These are phyloP conservation scores for Paracentrotus lividus DNA, from an alignment of 53 echinoderm and acorn worm species.

Conservation along the genomic window DNA sequence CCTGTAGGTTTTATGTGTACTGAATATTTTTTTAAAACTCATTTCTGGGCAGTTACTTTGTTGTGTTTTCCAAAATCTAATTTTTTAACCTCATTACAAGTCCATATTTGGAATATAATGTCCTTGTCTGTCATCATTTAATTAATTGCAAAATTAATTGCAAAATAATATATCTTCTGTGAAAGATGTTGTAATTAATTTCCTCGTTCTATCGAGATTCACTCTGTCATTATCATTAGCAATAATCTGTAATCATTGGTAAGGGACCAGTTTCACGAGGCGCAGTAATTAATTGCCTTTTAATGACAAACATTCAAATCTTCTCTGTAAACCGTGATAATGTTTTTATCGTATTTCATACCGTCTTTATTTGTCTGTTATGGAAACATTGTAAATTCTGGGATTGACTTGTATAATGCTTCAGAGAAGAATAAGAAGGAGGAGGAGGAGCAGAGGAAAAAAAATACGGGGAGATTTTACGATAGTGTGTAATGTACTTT, in stretches of 20 bases:
- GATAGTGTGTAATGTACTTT: too few species aligned
- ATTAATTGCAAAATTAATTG: too few species aligned
- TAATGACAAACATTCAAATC: conserved; percentile 1
- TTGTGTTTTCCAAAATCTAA: too few species aligned
- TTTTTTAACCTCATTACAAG: neutral
- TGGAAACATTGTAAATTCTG: neutral
- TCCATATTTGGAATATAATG: neutral
- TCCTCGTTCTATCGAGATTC: neutral
- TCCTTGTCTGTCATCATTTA: neutral
- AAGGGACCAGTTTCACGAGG: neutral
- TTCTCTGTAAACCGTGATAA: neutral
- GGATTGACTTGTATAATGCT: neutral
- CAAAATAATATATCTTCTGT: neutral
- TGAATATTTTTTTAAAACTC: too few species aligned
- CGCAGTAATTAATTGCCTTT: neutral
- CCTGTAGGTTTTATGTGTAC: too few species aligned
- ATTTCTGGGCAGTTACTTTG: too few species aligned
- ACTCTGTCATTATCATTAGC: neutral
- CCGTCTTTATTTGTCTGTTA: neutral
- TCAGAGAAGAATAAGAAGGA: neutral
- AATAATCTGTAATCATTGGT: neutral
- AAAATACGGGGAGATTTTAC: neutral
- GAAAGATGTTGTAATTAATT: neutral
- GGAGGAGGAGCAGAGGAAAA: neutral
- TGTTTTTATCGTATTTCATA: neutral